Evolutionary conservation across 2,797 vertebrate genomes (phyloP).

Genomic region (Tachyglossus aculeatus): DNA sequence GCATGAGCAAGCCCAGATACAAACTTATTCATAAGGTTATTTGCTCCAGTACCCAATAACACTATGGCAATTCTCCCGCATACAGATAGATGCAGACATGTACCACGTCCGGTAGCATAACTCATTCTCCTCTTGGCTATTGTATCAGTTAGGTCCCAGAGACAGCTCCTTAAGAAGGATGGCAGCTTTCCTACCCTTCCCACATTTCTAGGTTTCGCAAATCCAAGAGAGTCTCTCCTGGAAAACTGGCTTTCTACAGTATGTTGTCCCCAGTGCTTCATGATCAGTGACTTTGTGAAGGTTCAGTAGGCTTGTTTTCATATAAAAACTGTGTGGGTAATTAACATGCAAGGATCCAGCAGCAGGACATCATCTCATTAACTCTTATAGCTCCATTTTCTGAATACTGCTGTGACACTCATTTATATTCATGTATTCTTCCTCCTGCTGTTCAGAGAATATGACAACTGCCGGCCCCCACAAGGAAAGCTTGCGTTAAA

Average conservation of each 20-base stretch:
- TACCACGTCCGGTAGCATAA: fast-evolving
- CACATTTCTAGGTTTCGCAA: constrained; percentile 12
- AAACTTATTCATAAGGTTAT: neutral
- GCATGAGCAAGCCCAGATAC: constrained; percentile 27
- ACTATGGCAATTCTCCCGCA: neutral
- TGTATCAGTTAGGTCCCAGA: constrained; percentile 5
- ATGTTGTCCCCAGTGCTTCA: neutral
- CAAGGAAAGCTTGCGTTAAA: constrained; percentile 67
- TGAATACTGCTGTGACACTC: constrained; percentile 36
- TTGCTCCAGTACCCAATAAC: neutral
- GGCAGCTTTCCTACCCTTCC: constrained; percentile 28
- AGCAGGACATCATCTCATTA: constrained; percentile 63
- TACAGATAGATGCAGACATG: neutral
- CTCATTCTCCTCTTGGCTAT: neutral
- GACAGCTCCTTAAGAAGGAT: neutral
- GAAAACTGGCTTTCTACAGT: too few relatives aligned
- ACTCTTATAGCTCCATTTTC: constrained; percentile 55
- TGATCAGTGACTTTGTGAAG: constrained; percentile 19
- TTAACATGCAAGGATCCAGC: constrained; percentile 48
- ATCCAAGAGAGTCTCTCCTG: neutral
- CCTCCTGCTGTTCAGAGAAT: constrained; percentile 62
- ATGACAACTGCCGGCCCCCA: constrained; percentile 36
- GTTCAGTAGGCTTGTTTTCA: constrained; percentile 43
- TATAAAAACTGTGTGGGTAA: constrained; percentile 54
- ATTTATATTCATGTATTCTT: constrained; percentile 71